Evolutionary conservation across 2,888 invertebrate species (phyloP).

Genomic region (Dicyrtomina minuta): DNA sequence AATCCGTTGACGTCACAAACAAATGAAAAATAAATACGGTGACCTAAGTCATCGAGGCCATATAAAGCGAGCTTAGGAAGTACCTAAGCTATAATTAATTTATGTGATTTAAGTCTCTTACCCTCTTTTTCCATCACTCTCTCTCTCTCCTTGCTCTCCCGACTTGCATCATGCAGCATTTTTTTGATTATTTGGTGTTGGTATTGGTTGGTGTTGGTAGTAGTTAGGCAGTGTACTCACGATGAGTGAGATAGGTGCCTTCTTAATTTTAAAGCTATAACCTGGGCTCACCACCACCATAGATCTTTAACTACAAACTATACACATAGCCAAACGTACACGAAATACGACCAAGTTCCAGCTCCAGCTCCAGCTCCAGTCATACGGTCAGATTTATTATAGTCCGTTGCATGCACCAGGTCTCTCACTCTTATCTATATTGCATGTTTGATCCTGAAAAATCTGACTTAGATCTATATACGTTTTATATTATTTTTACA

Average conservation of each 20-base stretch:
- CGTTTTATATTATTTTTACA: too few species aligned
- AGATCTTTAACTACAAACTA: too few species aligned
- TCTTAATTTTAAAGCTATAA: not conserved
- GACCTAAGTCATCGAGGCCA: slow-evolving; percentile 16
- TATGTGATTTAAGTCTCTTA: slow-evolving; percentile 12
- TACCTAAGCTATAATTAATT: slow-evolving; percentile 20
- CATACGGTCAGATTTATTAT: too few species aligned
- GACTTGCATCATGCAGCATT: slow-evolving; percentile 8
- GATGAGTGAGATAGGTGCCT: not conserved
- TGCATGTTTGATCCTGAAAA: too few species aligned
- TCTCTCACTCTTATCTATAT: not conserved
- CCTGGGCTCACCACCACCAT: not conserved
- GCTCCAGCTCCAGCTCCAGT: not conserved
- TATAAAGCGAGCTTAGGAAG: not conserved
- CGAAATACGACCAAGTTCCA: too few species aligned
- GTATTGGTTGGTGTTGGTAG: not conserved
- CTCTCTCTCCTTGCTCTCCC: not conserved
- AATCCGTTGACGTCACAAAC: slow-evolving; percentile 22
- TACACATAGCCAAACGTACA: too few species aligned
- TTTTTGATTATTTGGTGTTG: not conserved
- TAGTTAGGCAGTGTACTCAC: not conserved
- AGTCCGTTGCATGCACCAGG: too few species aligned
- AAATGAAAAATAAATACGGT: slow-evolving; percentile 24
- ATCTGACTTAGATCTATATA: too few species aligned
- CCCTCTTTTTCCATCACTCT: not conserved